phyloP scores from a whole-genome alignment of 1,140 invertebrate species.

The Dinoponera quadriceps region DNA sequence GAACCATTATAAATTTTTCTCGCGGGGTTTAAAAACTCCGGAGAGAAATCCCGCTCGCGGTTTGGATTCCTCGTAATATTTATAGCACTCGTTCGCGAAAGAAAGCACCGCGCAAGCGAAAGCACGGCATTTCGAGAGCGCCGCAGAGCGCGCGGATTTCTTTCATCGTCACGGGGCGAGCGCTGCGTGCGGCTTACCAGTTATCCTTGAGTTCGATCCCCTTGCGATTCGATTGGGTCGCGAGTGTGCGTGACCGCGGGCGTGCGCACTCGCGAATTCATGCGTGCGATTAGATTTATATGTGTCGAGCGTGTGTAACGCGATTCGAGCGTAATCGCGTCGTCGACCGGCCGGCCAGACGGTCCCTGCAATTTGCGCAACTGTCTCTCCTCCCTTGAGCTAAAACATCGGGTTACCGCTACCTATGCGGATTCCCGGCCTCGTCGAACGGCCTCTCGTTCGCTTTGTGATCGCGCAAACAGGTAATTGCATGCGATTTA shows the following conservation, averaged over 20 bases:
- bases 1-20: neutral
- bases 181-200: conserved; percentile 67
- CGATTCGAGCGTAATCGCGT: conserved; percentile 55
- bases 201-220: conserved; percentile 84
- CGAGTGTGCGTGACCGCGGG: conserved; percentile 58
- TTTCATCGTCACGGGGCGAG: conserved; percentile 34
- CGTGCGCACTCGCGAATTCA: conserved; percentile 3
- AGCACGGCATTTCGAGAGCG: conserved; percentile 28
- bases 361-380: conserved; percentile 31
- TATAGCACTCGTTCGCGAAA: neutral
- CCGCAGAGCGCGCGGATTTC: conserved; percentile 39
- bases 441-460: no score
- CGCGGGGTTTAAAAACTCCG: neutral
- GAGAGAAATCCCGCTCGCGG: neutral
- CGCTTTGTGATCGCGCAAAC: neutral
- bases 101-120: neutral
- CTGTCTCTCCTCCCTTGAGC: conserved; percentile 6
- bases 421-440: neutral
- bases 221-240: conserved; percentile 52
- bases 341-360: neutral
- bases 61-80: neutral
- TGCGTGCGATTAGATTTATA: conserved; percentile 39
- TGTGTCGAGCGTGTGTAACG: conserved; percentile 35
- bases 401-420: neutral
- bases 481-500: neutral